A percentile compares a stretch with the other conserved stretches of the same genome.
phyloP scores from a whole-genome alignment of 2,888 invertebrate species.

The Odontomyia ornata region DNA sequence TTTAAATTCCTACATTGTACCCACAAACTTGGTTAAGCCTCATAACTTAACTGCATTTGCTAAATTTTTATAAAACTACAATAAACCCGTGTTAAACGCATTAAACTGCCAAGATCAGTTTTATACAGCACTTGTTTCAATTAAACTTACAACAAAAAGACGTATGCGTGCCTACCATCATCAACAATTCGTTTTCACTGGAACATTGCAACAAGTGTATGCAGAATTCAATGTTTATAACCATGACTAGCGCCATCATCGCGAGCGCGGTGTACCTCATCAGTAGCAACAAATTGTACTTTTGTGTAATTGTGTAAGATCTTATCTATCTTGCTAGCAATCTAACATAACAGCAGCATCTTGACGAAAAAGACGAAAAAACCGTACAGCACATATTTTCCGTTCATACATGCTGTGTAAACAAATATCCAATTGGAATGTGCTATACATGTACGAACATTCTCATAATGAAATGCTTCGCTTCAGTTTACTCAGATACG shows the following conservation, averaged over 20 bases:
- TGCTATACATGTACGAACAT: background rate
- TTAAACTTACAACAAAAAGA: background rate
- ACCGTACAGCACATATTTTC: background rate
- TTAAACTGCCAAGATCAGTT: background rate
- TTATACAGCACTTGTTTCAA: background rate
- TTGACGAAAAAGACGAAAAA: background rate
- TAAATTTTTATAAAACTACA: too few species aligned
- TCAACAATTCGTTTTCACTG: background rate
- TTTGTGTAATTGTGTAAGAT: background rate
- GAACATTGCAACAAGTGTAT: background rate
- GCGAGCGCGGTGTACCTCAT: background rate
- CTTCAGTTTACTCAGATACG: background rate
- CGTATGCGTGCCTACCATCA: background rate
- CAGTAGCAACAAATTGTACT: background rate
- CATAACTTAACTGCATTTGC: too few species aligned
- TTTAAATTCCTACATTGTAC: too few species aligned
- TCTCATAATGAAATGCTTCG: background rate
- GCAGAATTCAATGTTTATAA: background rate
- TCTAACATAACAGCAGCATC: too few species aligned
- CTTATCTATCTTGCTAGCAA: too few species aligned
- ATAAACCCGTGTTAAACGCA: too few species aligned
- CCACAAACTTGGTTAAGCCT: too few species aligned
- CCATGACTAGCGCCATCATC: background rate
- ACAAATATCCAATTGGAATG: background rate
- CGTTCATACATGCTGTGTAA: background rate